Conservation (phyloP, 2,797 vertebrate species). For the Gambusia yucatana region DNA sequence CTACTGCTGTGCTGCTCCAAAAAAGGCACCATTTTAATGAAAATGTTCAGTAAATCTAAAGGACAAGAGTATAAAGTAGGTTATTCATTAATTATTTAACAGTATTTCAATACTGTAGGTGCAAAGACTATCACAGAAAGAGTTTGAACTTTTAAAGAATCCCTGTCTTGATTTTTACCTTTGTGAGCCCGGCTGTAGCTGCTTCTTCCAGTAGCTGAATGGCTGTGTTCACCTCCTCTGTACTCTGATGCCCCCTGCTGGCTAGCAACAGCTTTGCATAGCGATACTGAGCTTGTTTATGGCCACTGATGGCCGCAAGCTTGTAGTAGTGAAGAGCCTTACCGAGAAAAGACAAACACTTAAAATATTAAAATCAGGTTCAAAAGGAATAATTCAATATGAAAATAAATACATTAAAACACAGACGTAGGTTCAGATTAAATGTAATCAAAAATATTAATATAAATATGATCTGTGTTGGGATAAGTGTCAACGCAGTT, state of each 20-base stretch:
- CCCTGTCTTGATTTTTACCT: conserved; percentile 74
- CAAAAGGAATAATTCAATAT: background rate
- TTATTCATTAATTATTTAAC: background rate
- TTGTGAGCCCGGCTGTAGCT: conserved; percentile 82
- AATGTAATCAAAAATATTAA: background rate
- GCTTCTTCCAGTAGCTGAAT: conserved; percentile 83
- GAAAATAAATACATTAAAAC: background rate
- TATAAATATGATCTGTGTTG: background rate
- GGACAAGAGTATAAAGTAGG: background rate
- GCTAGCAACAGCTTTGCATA: conserved; percentile 86
- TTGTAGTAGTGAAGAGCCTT: conserved; percentile 89
- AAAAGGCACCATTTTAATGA: background rate
- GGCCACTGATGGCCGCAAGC: conserved; percentile 83
- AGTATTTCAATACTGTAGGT: background rate
- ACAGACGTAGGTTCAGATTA: background rate
- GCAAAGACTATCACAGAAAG: background rate
- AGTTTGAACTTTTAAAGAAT: background rate
- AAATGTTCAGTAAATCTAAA: background rate
- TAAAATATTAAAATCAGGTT: background rate
- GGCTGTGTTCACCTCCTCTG: conserved; percentile 69
- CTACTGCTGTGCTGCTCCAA: background rate
- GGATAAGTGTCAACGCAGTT: background rate
- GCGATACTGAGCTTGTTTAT: conserved; percentile 89
- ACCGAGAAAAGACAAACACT: background rate
- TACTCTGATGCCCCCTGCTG: conserved; percentile 64